Evolutionary conservation across 2,113 vertebrate species (phyloP), one percentile per base, ranked within the genome.

Genomic region (Anseranas semipalmata): DNA sequence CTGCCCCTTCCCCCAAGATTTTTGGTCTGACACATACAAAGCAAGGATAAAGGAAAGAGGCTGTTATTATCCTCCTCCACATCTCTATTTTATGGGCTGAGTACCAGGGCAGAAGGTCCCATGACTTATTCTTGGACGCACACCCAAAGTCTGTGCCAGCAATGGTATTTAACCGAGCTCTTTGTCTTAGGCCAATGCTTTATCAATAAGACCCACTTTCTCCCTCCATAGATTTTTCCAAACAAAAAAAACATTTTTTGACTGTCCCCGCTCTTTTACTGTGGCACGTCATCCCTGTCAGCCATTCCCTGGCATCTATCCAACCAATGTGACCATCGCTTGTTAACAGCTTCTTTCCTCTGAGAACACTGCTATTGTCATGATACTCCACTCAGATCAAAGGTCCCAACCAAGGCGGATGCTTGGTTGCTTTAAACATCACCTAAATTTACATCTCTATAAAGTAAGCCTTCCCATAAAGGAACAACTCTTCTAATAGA

Each of bases 131-230:
- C 79, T 79, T 91, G 94, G 90, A 85, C 1, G 0, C 33, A 37
- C 71, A 93, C 66, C 85, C 90, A 37, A 89, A 90, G 11, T 39
- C 82, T 68, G 78, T 88, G 95, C 92, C 94, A 97, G 94, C 82
- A 70, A 27, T 17, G 58, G 82, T 85, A 66, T 90, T 93, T 87
- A 93, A 85, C 71, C 33, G 71, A 79, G 41, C 35, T 90, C 74
- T 94, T 94, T 95, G 66, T 79, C 71, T 39, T 30, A 7, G 1
- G 85, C 35, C 85, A 59, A 11, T 33, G 62, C 65, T 93, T 87
- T 65, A 94, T 85, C 85, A 85, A 30, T 82, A 91, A 78, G 33
- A 60, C 81, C 33, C 53, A 43, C 28, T 91, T 94, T 89, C 71
- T 53, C 32, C 46, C 24, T 30, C 58, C 30, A 46, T 6, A 75